A percentile compares a stretch with the other conserved stretches of the same genome.
These are phyloP conservation scores for Cirrhinus mrigala DNA, from an alignment of 2,797 vertebrate species.

Conservation along the genomic window DNA sequence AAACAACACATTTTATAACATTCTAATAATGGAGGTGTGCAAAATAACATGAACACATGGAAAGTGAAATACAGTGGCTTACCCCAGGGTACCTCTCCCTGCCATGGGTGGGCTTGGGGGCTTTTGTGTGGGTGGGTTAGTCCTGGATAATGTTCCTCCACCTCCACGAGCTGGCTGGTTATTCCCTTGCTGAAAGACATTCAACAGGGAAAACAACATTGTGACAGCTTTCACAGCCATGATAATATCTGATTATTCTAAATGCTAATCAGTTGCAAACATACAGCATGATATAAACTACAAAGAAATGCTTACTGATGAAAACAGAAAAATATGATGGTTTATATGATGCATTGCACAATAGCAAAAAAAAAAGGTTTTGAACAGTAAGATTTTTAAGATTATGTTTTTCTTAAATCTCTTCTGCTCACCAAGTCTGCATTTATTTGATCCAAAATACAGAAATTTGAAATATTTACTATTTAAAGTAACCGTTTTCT, in stretches of 20 bases:
- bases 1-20: neutral
- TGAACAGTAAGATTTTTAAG: no score
- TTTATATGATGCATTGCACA: neutral
- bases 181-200: constrained; percentile 91
- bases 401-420: no score
- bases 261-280: neutral
- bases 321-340: neutral
- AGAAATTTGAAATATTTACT: no score
- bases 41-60: neutral
- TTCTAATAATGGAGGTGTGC: neutral
- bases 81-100: constrained; percentile 96
- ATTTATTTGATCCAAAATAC: no score
- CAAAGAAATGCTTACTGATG: neutral
- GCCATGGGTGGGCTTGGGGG: constrained; percentile 98
- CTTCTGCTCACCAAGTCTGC: no score
- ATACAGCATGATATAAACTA: neutral
- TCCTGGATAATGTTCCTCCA: constrained; percentile 94
- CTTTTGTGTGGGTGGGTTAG: constrained; percentile 98
- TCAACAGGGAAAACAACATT: neutral
- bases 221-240: neutral
- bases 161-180: constrained; percentile 90
- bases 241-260: neutral
- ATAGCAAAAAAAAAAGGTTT: no score
- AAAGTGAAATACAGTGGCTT: constrained; percentile 53
- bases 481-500: no score